phyloP scores from a whole-genome alignment of 2,113 vertebrate genomes.

The Gallinago media region DNA sequence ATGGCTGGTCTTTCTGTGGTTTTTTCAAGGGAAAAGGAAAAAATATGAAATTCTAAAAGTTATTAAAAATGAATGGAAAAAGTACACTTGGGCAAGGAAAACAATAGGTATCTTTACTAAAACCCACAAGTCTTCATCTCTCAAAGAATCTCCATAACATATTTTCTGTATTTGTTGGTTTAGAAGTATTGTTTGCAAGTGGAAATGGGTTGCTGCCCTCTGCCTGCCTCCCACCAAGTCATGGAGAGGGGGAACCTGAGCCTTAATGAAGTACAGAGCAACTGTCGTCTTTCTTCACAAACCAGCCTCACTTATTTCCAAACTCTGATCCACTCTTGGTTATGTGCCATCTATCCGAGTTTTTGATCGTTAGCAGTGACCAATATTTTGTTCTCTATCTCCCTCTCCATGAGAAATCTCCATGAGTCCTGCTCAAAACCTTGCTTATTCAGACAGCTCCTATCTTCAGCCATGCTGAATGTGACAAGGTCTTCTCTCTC shows the following conservation, averaged over 20 bases:
- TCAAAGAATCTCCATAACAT: neutral
- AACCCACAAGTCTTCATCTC: neutral
- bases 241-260: neutral
- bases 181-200: neutral
- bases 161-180: neutral
- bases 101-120: neutral
- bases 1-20: neutral
- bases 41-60: neutral
- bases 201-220: neutral
- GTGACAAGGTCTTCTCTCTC: neutral
- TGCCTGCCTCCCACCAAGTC: neutral
- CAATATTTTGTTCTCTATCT: neutral
- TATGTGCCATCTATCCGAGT: fast-evolving
- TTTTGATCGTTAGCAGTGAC: neutral
- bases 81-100: neutral
- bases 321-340: neutral
- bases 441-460: neutral
- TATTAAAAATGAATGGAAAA: neutral
- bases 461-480: neutral
- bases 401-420: neutral
- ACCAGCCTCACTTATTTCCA: neutral
- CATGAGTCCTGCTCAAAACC: neutral
- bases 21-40: fast-evolving
- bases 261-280: neutral
- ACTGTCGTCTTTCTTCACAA: neutral